Percentiles rank a stretch among this genome's conserved stretches.
phyloP scores from a whole-genome alignment of 2,113 vertebrate genomes.

The Misgurnus anguillicaudatus region DNA sequence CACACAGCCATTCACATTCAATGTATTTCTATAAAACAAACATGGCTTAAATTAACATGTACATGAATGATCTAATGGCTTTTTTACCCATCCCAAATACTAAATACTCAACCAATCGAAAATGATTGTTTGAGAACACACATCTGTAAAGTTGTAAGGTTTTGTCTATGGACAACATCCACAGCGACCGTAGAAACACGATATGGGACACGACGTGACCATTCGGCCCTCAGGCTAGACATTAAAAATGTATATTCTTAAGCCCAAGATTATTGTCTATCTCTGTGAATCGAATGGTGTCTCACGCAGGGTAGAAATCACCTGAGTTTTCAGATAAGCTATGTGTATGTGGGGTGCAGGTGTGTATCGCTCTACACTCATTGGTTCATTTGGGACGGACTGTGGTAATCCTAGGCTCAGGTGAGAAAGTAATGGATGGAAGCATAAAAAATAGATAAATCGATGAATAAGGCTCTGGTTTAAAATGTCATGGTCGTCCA shows the following conservation, averaged over 20 bases:
- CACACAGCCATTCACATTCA: slow-evolving; percentile 63
- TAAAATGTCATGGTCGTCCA: slow-evolving; percentile 70
- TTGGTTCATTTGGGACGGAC: slow-evolving; percentile 11
- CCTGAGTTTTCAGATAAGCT: slow-evolving; percentile 85
- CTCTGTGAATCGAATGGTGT: slow-evolving; percentile 51
- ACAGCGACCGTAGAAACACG: slow-evolving; percentile 48
- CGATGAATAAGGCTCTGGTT: slow-evolving; percentile 73
- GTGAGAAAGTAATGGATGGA: slow-evolving; percentile 23
- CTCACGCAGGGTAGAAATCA: slow-evolving; percentile 80
- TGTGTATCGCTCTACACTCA: not conserved
- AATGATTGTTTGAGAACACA: slow-evolving; percentile 45
- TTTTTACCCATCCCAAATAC: slow-evolving; percentile 56
- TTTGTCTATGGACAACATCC: slow-evolving; percentile 53
- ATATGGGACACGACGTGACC: slow-evolving; percentile 25
- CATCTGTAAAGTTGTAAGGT: slow-evolving; percentile 42
- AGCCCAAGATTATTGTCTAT: slow-evolving; percentile 54
- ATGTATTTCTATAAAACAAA: slow-evolving; percentile 75
- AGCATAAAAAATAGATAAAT: slow-evolving; percentile 18
- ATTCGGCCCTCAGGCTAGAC: slow-evolving; percentile 36
- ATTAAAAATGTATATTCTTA: slow-evolving; percentile 63
- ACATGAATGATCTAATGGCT: slow-evolving; percentile 65
- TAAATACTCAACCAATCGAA: slow-evolving; percentile 50
- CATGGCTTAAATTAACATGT: slow-evolving; percentile 72
- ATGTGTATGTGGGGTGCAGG: slow-evolving; percentile 47
- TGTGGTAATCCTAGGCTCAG: slow-evolving; percentile 56